Percentiles rank a stretch among this genome's conserved stretches.
phyloP scores from a whole-genome alignment of 1,140 invertebrate genomes.

The Sarcophaga bullata region DNA sequence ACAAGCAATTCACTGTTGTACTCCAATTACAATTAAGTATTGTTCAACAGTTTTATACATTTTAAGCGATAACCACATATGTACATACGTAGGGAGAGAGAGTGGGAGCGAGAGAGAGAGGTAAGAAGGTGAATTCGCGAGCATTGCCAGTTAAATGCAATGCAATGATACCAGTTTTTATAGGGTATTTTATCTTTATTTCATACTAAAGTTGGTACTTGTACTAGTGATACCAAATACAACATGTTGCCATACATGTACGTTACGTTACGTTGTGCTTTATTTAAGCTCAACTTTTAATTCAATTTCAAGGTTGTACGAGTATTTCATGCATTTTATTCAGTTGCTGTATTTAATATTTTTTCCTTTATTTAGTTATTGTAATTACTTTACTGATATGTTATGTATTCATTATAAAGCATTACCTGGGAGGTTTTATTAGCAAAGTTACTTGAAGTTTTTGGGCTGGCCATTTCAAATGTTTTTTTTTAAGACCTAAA shows the following conservation, averaged over 20 bases:
- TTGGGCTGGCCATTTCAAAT: not conserved
- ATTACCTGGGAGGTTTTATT: conserved; percentile 11
- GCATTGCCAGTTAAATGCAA: too few relatives aligned
- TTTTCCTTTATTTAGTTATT: not conserved
- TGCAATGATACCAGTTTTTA: too few relatives aligned
- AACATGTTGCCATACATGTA: too few relatives aligned
- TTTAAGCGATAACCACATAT: too few relatives aligned
- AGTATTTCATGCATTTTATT: not conserved
- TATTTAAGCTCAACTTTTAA: not conserved
- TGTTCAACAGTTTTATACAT: not conserved
- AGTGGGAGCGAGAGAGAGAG: too few relatives aligned
- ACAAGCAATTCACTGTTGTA: not conserved
- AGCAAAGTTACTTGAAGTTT: not conserved
- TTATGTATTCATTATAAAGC: conserved; percentile 11
- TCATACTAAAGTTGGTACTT: too few relatives aligned
- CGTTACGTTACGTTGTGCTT: too few relatives aligned
- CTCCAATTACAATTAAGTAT: not conserved
- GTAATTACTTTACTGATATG: not conserved
- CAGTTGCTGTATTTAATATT: not conserved
- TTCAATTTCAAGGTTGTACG: conserved; percentile 16
- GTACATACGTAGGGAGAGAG: too few relatives aligned
- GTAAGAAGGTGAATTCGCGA: too few relatives aligned
- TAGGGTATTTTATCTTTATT: too few relatives aligned
- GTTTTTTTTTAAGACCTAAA: not conserved
- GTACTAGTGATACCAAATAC: too few relatives aligned